These are phyloP conservation scores for Athene noctua DNA, from an alignment of 2,113 vertebrate species.

Conservation along the genomic window DNA sequence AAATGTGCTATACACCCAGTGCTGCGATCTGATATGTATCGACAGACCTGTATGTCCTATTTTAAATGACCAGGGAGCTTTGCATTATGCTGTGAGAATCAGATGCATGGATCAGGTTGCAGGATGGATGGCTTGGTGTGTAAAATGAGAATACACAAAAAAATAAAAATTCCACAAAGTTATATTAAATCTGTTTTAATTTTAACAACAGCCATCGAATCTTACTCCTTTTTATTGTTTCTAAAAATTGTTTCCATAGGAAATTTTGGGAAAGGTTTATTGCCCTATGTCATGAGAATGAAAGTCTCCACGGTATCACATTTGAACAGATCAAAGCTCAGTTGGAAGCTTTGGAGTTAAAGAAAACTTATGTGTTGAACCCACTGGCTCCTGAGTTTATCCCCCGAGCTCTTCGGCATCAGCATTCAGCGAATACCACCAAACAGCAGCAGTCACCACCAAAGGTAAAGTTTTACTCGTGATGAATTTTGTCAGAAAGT, in stretches of 20 bases:
- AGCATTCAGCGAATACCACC: constrained; percentile 76
- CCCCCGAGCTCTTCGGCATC: constrained; percentile 89
- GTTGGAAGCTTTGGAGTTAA: constrained; percentile 95
- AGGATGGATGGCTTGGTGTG: neutral
- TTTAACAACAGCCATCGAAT: neutral
- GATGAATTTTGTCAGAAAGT: neutral
- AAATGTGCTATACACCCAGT: neutral
- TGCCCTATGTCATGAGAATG: constrained; percentile 93
- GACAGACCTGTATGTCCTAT: neutral
- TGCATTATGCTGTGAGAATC: neutral
- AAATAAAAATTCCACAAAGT: neutral
- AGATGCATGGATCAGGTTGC: neutral
- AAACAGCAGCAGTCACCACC: constrained; percentile 93
- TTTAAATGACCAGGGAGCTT: neutral
- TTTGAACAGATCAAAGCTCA: constrained; percentile 98
- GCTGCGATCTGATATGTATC: neutral
- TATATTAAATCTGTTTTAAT: neutral
- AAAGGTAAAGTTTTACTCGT: constrained; percentile 77
- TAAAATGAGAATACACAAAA: neutral
- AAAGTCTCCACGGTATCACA: constrained; percentile 96
- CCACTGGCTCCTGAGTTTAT: constrained; percentile 97
- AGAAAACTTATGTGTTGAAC: constrained; percentile 98
- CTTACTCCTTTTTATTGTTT: neutral
- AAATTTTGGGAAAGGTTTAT: constrained; percentile 99
- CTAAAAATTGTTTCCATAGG: constrained; percentile 71